phyloP scores from a whole-genome alignment of 2,113 vertebrate genomes.

The Malurus elegans region DNA sequence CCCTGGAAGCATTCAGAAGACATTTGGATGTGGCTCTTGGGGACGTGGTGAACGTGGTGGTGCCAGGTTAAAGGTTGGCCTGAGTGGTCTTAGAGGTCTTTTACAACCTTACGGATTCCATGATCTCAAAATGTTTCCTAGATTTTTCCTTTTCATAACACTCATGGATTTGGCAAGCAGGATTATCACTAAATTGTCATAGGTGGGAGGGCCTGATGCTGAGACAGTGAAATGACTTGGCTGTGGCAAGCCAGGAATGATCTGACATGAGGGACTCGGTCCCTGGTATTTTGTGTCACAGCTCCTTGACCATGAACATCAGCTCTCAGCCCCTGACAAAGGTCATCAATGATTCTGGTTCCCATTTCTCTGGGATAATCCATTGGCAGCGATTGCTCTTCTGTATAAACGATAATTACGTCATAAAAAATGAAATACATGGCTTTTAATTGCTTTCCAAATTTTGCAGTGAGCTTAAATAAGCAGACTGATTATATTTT shows the following conservation, averaged over 20 bases:
- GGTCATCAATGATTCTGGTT: neutral
- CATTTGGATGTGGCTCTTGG: neutral
- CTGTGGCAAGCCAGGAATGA: neutral
- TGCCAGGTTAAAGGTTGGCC: neutral
- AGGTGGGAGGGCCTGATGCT: neutral
- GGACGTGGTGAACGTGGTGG: neutral
- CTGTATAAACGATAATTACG: neutral
- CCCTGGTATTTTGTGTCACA: neutral
- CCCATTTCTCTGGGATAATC: neutral
- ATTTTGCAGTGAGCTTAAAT: neutral
- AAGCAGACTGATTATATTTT: neutral
- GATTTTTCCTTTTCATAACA: neutral
- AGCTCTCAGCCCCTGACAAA: neutral
- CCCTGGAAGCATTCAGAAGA: neutral
- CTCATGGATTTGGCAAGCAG: neutral
- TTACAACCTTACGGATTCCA: neutral
- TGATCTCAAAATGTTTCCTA: neutral
- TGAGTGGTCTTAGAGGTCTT: neutral
- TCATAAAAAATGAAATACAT: neutral
- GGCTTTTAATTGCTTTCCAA: neutral
- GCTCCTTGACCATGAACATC: neutral
- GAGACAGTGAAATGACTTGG: neutral
- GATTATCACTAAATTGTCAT: neutral
- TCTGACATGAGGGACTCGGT: rapidly evolving
- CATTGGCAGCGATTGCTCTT: neutral